Percentiles rank a stretch among this genome's conserved stretches.
phyloP scores from a whole-genome alignment of 2,113 vertebrate genomes.

The Theristicus caerulescens region DNA sequence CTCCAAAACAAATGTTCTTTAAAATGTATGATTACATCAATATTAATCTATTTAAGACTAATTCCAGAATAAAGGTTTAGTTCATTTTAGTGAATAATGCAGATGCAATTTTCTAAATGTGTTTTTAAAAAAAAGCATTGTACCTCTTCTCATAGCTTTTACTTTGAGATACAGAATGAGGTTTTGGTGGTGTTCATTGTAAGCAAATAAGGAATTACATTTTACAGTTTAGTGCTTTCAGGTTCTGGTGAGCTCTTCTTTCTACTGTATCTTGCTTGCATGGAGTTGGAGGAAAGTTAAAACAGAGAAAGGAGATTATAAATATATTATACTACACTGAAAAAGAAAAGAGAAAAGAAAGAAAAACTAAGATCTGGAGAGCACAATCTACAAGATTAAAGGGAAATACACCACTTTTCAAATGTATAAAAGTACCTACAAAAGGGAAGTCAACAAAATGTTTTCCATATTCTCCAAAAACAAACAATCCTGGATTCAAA shows the following conservation, averaged over 20 bases:
- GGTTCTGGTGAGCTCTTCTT: background rate
- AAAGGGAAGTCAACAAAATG: background rate
- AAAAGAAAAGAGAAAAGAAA: background rate
- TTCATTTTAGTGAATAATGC: background rate
- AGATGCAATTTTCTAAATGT: background rate
- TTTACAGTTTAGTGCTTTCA: background rate
- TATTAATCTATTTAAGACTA: background rate
- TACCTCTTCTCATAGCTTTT: background rate
- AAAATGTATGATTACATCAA: background rate
- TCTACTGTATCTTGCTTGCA: background rate
- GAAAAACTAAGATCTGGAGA: background rate
- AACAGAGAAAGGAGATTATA: background rate
- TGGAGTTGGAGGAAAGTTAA: background rate
- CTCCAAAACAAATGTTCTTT: background rate
- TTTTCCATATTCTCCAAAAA: background rate
- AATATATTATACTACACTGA: background rate
- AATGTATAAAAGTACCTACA: background rate
- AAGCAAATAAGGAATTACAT: background rate
- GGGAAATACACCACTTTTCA: background rate
- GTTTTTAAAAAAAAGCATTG: background rate
- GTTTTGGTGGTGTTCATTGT: background rate
- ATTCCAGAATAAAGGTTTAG: background rate
- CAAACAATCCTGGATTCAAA: background rate
- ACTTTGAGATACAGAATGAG: background rate
- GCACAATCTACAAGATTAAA: background rate